Conservation (phyloP, 2,888 invertebrate species). For the Exocentrus adspersus region DNA sequence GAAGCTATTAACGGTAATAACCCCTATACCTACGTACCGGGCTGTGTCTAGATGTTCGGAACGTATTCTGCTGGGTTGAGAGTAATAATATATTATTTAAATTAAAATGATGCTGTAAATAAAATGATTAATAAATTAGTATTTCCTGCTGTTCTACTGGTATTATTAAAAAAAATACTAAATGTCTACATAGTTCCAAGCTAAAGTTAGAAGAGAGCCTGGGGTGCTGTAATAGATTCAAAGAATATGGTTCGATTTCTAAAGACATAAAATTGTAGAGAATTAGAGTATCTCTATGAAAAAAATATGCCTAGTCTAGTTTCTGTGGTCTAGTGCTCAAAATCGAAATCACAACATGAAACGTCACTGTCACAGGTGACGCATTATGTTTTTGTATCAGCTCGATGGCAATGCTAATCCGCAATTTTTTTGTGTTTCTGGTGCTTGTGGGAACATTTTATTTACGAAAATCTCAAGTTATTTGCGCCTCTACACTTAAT, state of each 20-base stretch:
- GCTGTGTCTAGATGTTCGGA: background rate
- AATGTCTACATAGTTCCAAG: too few species aligned
- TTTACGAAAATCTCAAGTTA: slow-evolving; percentile 26
- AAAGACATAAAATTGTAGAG: too few species aligned
- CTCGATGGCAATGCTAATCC: slow-evolving; percentile 29
- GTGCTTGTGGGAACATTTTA: slow-evolving; percentile 27
- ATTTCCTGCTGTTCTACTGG: too few species aligned
- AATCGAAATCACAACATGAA: slow-evolving; percentile 27
- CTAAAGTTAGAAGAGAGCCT: too few species aligned
- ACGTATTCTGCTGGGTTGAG: background rate
- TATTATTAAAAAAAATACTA: too few species aligned
- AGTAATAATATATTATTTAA: background rate
- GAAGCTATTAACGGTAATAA: background rate
- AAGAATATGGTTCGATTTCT: too few species aligned
- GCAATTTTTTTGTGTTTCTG: slow-evolving; percentile 30
- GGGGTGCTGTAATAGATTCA: too few species aligned
- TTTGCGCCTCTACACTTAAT: slow-evolving; percentile 34
- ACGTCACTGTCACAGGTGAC: slow-evolving; percentile 22
- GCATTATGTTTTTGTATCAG: slow-evolving; percentile 16
- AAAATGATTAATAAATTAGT: too few species aligned
- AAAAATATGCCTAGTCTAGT: too few species aligned
- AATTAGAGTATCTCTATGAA: too few species aligned
- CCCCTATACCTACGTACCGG: background rate
- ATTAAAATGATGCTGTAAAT: background rate
- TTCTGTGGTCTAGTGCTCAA: too few species aligned